These are phyloP conservation scores for Danaus melanippus DNA, from an alignment of 1,140 invertebrate species.

Conservation along the genomic window DNA sequence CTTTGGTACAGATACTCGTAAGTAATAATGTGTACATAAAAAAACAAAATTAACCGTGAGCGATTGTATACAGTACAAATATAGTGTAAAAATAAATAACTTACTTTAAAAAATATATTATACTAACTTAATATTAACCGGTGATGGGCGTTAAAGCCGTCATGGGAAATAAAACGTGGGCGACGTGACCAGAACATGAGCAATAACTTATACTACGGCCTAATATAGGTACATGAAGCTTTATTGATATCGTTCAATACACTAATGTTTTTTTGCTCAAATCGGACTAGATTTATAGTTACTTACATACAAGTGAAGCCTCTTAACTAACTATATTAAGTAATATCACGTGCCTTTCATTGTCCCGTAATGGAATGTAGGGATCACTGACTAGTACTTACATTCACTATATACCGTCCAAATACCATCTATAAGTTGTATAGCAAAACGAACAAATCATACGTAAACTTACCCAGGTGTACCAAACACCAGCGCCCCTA, in stretches of 20 bases:
- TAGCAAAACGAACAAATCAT: too few species aligned
- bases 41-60: slow-evolving; percentile 9
- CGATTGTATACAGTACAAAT: slow-evolving; percentile 7
- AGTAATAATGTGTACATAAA: slow-evolving; percentile 17
- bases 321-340: slow-evolving; percentile 47
- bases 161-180: background rate
- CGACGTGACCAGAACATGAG: slow-evolving; percentile 12
- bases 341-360: slow-evolving; percentile 58
- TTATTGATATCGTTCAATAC: slow-evolving; percentile 29
- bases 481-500: too few species aligned
- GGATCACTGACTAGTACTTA: slow-evolving; percentile 47
- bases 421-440: too few species aligned
- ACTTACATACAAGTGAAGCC: slow-evolving; percentile 42
- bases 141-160: too few species aligned
- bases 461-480: too few species aligned
- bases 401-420: too few species aligned
- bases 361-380: slow-evolving; percentile 34
- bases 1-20: slow-evolving; percentile 26
- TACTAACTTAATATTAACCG: slow-evolving; percentile 9
- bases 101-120: slow-evolving; percentile 8
- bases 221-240: slow-evolving; percentile 31
- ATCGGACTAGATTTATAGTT: slow-evolving; percentile 46
- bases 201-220: slow-evolving; percentile 14
- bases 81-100: slow-evolving; percentile 17
- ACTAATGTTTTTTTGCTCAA: slow-evolving; percentile 47